Base-by-base conservation (phyloP, 1,140 invertebrate genomes). In the Zaprionus lachaisei region DNA sequence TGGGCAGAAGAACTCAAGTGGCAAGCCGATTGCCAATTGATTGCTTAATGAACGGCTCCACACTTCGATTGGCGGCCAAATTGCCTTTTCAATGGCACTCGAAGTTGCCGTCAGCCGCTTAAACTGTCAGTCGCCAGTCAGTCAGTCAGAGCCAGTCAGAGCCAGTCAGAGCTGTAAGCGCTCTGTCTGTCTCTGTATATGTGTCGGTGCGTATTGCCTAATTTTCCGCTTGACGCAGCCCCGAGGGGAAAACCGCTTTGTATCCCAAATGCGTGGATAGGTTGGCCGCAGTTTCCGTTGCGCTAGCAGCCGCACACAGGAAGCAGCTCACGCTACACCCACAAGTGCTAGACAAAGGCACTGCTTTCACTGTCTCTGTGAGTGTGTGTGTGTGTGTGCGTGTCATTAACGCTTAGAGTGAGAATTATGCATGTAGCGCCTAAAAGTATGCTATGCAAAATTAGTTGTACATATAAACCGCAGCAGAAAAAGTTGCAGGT, bases 221-320 rank as follows among this genome's bases (percentile, higher is more conserved):
- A 89, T 89, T 89, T 89, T 90, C 85, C 85, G 84, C 82, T 90
- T 84, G 84, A 61, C 84, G 79, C 84, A 89, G 77, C 51, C 31
- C n/a, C 47, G 58, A 56, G 15, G 15, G 57, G 41, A 68, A 57
- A 68, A 57, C 44, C 63, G 55, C 60, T 49, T 63, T 65, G 22
- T 49, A 34, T 14, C 56, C 28, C 44, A 14, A 71, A 54, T 28
- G 58, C 34, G 15, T 41, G 24, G 51, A 9, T 60, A 15, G 66
- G 44, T 69, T 72, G 61, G 68, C 73, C 73, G 44, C 73, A 76
- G 64, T 34, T 68, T 89, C 84, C 84, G 85, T 49, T 79, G 79
- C 69, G 84, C 78, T 78, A 28, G 68, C 86, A 86, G 72, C 69
- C 47, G 37, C 81, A 80, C 70, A 56, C 73, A 56, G 74, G 63